Evolutionary conservation across 2,888 invertebrate genomes (phyloP), one percentile per base, ranked within the genome.

Genomic region (Acanthosoma haemorrhoidale): DNA sequence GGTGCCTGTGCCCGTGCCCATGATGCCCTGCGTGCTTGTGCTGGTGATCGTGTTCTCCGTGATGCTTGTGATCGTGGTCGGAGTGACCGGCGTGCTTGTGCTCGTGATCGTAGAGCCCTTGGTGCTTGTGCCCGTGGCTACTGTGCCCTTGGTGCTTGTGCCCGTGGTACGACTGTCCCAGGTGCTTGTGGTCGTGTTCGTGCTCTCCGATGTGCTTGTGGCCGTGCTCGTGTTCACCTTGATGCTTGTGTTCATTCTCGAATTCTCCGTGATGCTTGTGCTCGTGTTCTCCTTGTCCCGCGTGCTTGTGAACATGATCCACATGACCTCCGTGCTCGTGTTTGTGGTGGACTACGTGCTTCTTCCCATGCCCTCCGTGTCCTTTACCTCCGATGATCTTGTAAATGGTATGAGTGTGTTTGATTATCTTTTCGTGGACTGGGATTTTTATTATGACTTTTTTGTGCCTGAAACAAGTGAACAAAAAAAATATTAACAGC

Each of bases 351-450:
- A 74, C 76, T 51, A 76, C 75, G 13, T 74, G 71, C 64, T 76
- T 73, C 71, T 73, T 73, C n/a, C 73, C 74, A 57, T 71, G 72
- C 21, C 64, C 70, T 4, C 64, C 64, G 6, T 61, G 61, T 6
- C 39, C 64, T 29, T 64, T 39, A 6, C 39, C 72, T 34, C 68
- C 71, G 15, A 70, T 59, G 43, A 70, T 71, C 68, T 88, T 88
- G 80, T 85, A 87, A n/a, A 89, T 83, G 0, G 87, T 88, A 77
- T 88, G 88, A 0, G 87, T 87, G 77, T 89, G 88, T 75, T 87
- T 87, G 73, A 87, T 83, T 75, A 86, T 86, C 80, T 88, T 88
- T 73, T 88, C 83, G 75, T 85, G 84, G 77, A 85, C 85, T 0
- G 88, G 89, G 16, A 89, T 85, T 77, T 87, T 87, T 73, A 88